These are phyloP conservation scores for Porites cylindrica DNA, from an alignment of 92 coral and sea anemone genomes.

Conservation along the genomic window DNA sequence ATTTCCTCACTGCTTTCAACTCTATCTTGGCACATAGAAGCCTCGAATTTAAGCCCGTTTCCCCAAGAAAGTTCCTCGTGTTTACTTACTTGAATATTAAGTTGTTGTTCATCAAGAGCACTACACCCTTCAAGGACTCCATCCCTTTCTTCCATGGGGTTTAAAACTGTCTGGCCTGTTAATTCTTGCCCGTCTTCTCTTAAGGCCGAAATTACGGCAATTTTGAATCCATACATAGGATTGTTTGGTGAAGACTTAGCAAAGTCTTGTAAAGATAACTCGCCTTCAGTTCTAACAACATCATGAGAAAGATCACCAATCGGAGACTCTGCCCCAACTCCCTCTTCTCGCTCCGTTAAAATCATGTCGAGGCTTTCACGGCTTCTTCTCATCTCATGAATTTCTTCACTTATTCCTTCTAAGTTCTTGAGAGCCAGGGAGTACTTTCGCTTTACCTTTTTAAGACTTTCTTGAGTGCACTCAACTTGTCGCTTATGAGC, in stretches of 20 bases:
- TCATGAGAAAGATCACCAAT: conserved; percentile 47
- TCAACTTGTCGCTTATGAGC: conserved; percentile 85
- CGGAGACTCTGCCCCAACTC: conserved; percentile 97
- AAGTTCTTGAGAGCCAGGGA: conserved; percentile 85
- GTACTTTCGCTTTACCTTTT: conserved; percentile 81
- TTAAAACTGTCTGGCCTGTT: not conserved
- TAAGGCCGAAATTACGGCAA: conserved; percentile 30
- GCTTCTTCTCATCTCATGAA: conserved; percentile 92
- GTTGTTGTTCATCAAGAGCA: conserved; percentile 26
- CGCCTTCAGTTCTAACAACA: not conserved
- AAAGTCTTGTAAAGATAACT: not conserved
- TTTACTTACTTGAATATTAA: not conserved
- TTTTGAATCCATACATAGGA: conserved; percentile 37
- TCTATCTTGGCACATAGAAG: not conserved
- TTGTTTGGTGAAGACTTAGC: not conserved
- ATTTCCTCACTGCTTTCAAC: not conserved
- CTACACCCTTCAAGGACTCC: conserved; percentile 42
- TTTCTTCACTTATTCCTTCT: conserved; percentile 95
- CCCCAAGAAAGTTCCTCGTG: not conserved
- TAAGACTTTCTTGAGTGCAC: conserved; percentile 73
- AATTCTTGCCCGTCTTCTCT: not conserved
- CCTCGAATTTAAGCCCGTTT: not conserved
- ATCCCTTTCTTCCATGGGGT: conserved; percentile 38
- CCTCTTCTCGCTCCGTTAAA: conserved; percentile 83
- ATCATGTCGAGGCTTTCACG: conserved; percentile 69